Evolutionary conservation across 2,888 invertebrate species (phyloP).

Genomic region (Drosophila anomalata): DNA sequence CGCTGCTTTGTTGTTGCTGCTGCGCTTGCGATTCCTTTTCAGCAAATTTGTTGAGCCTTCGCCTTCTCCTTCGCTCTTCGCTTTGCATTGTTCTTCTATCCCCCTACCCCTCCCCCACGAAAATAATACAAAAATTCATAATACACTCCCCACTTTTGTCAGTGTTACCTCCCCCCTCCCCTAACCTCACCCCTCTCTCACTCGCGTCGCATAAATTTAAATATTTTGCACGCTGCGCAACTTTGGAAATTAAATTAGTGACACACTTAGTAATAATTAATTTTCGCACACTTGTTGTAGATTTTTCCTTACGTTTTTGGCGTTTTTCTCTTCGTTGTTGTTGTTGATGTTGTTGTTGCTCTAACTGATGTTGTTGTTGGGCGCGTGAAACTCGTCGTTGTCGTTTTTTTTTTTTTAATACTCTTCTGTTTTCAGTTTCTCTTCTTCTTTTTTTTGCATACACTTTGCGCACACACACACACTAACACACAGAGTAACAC

Average conservation of each 20-base stretch:
- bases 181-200: background rate
- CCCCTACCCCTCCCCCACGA: too few species aligned
- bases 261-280: slow-evolving; percentile 78
- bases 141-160: slow-evolving; percentile 46
- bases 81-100: slow-evolving; percentile 14
- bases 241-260: slow-evolving; percentile 73
- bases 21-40: slow-evolving; percentile 75
- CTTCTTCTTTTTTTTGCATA: slow-evolving; percentile 76
- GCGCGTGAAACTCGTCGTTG: slow-evolving; percentile 70
- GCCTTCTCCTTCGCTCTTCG: slow-evolving; percentile 60
- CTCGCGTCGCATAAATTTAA: slow-evolving; percentile 24
- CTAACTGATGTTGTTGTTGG: slow-evolving; percentile 30
- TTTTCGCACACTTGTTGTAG: slow-evolving; percentile 76
- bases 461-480: slow-evolving; percentile 76
- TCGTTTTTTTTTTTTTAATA: slow-evolving; percentile 70
- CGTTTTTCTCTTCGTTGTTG: slow-evolving; percentile 24
- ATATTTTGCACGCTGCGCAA: slow-evolving; percentile 75
- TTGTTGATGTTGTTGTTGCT: slow-evolving; percentile 33
- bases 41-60: slow-evolving; percentile 76
- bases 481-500: slow-evolving; percentile 20
- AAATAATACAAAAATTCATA: slow-evolving; percentile 50
- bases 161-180: background rate
- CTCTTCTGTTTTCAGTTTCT: slow-evolving; percentile 68
- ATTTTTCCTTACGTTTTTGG: slow-evolving; percentile 62
- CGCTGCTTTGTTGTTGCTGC: slow-evolving; percentile 49